Percentiles rank a stretch among this genome's conserved stretches.
Evolutionary conservation across 2,797 vertebrate species (phyloP).

Genomic region (Acrossocheilus fasciatus): DNA sequence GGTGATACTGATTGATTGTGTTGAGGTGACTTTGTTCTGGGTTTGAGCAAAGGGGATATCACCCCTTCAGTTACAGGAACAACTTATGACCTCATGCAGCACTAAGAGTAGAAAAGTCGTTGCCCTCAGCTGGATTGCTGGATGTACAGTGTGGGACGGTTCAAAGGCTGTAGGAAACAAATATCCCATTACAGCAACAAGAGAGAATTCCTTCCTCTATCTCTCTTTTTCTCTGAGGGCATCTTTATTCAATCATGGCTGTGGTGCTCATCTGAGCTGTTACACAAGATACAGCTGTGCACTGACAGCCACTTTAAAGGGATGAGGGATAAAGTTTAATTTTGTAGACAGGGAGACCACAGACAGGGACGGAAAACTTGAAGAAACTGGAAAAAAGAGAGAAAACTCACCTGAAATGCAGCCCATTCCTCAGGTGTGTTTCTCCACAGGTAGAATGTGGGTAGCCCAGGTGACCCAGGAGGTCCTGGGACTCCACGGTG

Average conservation of each 20-base stretch:
- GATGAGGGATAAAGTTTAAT: constrained; percentile 44
- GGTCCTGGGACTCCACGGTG: constrained; percentile 76
- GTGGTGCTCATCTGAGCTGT: constrained; percentile 26
- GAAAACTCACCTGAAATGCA: constrained; percentile 79
- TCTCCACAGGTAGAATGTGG: constrained; percentile 85
- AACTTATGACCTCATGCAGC: constrained; percentile 31
- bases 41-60: constrained; percentile 8
- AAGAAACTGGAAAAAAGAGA: neutral
- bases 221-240: constrained; percentile 49
- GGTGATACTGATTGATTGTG: constrained; percentile 44
- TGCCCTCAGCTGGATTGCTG: constrained; percentile 24
- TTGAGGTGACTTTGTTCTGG: constrained; percentile 22
- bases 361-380: neutral
- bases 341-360: neutral
- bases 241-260: constrained; percentile 56
- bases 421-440: constrained; percentile 88
- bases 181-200: constrained; percentile 57
- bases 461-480: constrained; percentile 81
- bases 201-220: constrained; percentile 43
- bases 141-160: constrained; percentile 42
- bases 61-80: constrained; percentile 23
- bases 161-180: constrained; percentile 65
- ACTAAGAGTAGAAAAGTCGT: constrained; percentile 1
- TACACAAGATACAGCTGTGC: constrained; percentile 64
- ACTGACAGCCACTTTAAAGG: constrained; percentile 61